Conservation (phyloP, 2,797 vertebrate genomes). For the Protonibea diacanthus region DNA sequence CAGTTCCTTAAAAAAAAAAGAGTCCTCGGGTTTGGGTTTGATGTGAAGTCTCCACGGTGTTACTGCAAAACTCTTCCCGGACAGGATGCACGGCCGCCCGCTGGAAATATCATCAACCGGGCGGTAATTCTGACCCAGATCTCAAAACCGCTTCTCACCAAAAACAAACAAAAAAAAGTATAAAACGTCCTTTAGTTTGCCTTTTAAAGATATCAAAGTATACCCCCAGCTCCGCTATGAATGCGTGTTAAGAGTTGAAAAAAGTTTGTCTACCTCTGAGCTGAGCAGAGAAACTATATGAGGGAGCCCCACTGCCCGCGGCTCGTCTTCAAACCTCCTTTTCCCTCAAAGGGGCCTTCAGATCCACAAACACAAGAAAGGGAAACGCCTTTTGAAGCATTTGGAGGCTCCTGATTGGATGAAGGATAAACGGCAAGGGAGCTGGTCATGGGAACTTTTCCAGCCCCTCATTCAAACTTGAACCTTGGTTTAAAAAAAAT, state of each 20-base stretch:
- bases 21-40: background rate
- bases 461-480: constrained; percentile 29
- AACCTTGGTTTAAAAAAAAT: background rate
- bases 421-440: constrained; percentile 39
- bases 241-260: too few species aligned
- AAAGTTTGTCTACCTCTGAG: too few species aligned
- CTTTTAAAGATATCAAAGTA: background rate
- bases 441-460: constrained; percentile 47
- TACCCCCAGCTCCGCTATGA: background rate
- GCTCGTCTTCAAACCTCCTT: constrained; percentile 67
- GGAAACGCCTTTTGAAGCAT: constrained; percentile 77
- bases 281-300: background rate
- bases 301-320: constrained; percentile 28
- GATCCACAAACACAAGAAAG: constrained; percentile 44
- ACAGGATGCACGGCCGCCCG: constrained; percentile 40
- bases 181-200: background rate
- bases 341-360: constrained; percentile 51
- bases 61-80: constrained; percentile 19
- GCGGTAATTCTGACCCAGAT: background rate
- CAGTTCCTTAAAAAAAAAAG: background rate
- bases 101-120: constrained; percentile 37
- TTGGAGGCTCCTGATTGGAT: constrained; percentile 78
- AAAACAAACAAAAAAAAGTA: background rate
- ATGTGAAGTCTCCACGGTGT: constrained; percentile 22
- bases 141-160: background rate